Percentiles rank a stretch among this genome's conserved stretches.
Conservation (phyloP, 2,113 vertebrate species). For the Brienomyrus longianalis region DNA sequence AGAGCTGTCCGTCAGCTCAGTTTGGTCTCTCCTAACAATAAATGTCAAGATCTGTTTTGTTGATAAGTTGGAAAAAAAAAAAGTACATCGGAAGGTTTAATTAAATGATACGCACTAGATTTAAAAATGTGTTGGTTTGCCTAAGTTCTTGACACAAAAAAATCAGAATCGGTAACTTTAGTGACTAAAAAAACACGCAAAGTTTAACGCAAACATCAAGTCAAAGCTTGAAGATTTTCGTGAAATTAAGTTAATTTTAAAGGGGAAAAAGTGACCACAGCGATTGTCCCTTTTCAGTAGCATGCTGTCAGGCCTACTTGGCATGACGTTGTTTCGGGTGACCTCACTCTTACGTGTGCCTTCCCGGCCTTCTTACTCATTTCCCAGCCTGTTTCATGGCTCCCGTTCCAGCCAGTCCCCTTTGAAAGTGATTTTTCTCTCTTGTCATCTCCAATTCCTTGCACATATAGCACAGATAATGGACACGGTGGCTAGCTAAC, state of each 20-base stretch:
- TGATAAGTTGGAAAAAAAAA: background rate
- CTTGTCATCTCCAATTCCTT: background rate
- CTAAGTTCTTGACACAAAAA: background rate
- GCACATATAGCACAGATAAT: background rate
- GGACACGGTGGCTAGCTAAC: background rate
- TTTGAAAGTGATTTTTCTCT: background rate
- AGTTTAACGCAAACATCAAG: background rate
- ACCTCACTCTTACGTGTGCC: background rate
- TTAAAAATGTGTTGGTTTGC: background rate
- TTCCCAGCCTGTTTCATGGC: background rate
- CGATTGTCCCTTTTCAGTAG: background rate
- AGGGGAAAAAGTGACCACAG: too few species aligned
- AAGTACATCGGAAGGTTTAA: background rate
- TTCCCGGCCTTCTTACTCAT: background rate
- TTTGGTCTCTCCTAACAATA: background rate
- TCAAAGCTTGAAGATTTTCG: background rate
- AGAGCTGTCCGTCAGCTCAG: background rate
- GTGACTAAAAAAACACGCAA: background rate
- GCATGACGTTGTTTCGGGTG: background rate
- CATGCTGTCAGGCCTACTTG: background rate
- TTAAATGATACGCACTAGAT: background rate
- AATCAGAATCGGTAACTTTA: background rate
- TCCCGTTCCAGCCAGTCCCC: background rate
- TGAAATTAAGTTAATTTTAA: background rate
- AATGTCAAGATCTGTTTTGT: background rate